Evolutionary conservation across 2,113 vertebrate genomes (phyloP).

Genomic region (Malaclemys terrapin): DNA sequence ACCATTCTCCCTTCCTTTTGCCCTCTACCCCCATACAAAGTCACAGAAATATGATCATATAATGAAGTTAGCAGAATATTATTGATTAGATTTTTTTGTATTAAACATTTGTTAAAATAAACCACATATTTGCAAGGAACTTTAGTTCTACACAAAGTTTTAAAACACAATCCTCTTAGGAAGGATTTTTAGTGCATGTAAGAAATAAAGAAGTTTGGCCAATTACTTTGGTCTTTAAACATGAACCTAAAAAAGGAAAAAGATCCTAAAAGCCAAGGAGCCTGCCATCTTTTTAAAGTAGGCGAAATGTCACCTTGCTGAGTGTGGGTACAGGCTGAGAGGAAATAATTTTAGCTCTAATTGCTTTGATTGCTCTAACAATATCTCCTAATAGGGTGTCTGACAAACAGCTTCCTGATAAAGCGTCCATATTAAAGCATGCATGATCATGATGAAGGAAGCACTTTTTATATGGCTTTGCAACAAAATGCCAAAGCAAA

Average conservation of each 20-base stretch:
- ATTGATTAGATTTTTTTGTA: not conserved
- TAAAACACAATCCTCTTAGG: not conserved
- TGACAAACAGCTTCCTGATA: constrained; percentile 37
- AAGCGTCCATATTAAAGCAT: constrained; percentile 4
- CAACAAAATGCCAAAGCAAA: constrained; percentile 47
- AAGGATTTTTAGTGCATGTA: not conserved
- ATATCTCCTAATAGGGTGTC: constrained; percentile 4
- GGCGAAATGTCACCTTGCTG: not conserved
- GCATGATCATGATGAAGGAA: not conserved
- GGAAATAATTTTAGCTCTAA: not conserved
- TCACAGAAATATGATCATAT: not conserved
- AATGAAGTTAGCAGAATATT: not conserved
- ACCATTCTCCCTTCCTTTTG: not conserved
- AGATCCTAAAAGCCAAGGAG: not conserved
- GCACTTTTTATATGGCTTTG: constrained; percentile 6
- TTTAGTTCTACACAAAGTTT: not conserved
- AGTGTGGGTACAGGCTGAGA: not conserved
- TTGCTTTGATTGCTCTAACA: constrained; percentile 26
- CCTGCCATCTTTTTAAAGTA: not conserved
- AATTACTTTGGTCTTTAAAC: not conserved
- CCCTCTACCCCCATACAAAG: too few relatives aligned
- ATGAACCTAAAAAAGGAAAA: constrained; percentile 21
- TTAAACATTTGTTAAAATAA: not conserved
- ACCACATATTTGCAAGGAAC: not conserved
- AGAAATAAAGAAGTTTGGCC: not conserved